Percentiles rank a stretch among this genome's conserved stretches.
phyloP scores from a whole-genome alignment of 92 coral and sea anemone species.

The Pocillopora grandis region DNA sequence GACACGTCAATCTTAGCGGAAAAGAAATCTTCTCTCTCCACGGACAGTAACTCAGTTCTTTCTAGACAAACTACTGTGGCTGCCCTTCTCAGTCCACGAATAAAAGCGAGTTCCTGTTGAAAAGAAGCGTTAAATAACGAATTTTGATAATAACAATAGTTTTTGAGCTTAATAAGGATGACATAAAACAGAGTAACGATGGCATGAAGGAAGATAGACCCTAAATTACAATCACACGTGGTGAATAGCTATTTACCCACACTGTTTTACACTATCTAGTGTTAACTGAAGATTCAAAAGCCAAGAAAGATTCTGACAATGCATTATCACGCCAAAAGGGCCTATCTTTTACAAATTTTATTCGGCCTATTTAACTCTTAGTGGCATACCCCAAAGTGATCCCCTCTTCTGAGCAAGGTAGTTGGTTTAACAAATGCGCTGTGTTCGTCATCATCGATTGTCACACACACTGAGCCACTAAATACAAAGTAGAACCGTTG shows the following conservation, averaged over 20 bases:
- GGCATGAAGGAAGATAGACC: too few species aligned
- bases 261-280: too few species aligned
- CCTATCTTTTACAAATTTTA: too few species aligned
- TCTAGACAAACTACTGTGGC: constrained; percentile 93
- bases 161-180: too few species aligned
- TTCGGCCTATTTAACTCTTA: not conserved
- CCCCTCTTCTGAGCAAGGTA: constrained; percentile 80
- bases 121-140: not conserved
- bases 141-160: not conserved
- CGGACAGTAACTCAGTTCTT: constrained; percentile 79
- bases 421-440: constrained; percentile 68
- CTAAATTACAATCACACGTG: too few species aligned
- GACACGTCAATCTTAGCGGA: constrained; percentile 73
- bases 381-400: constrained; percentile 89
- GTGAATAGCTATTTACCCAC: too few species aligned
- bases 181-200: too few species aligned
- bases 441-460: constrained; percentile 78
- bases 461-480: constrained; percentile 92
- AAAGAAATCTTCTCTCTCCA: constrained; percentile 86
- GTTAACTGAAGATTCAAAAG: too few species aligned
- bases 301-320: too few species aligned
- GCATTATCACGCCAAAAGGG: too few species aligned
- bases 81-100: constrained; percentile 68
- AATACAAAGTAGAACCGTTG: constrained; percentile 91
- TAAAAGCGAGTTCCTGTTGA: constrained; percentile 87